Conservation (phyloP, 1,140 invertebrate genomes). For the Wiebesia pumilae region DNA sequence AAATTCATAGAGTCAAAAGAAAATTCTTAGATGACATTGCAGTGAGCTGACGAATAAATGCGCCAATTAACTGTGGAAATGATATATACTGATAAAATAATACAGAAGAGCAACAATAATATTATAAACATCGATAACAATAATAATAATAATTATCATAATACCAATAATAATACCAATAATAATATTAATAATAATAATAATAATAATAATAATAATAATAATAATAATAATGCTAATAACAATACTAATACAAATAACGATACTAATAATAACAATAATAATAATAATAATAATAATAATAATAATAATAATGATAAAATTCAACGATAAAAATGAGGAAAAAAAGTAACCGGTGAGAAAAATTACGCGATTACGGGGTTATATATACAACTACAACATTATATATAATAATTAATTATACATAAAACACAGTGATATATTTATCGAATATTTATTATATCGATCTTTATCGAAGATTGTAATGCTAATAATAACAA, state of each 20-base stretch:
- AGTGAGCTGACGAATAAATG: not conserved
- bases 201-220: not conserved
- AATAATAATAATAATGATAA: slow-evolving; percentile 19
- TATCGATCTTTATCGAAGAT: slow-evolving; percentile 66
- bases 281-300: not conserved
- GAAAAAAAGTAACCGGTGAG: slow-evolving; percentile 12
- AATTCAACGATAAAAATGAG: slow-evolving; percentile 22
- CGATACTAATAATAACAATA: not conserved
- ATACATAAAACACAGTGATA: slow-evolving; percentile 69
- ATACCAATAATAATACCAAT: not conserved
- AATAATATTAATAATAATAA: not conserved
- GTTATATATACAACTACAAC: slow-evolving; percentile 59
- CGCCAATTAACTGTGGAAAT: slow-evolving; percentile 1
- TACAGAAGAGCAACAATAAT: slow-evolving; percentile 25
- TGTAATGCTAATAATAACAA: slow-evolving; percentile 43
- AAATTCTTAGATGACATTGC: not conserved
- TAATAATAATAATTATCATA: slow-evolving; percentile 23
- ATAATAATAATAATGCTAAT: not conserved
- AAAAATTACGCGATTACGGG: slow-evolving; percentile 53
- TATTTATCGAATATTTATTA: slow-evolving; percentile 75
- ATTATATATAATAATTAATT: slow-evolving; percentile 62
- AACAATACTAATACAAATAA: not conserved
- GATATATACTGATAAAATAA: slow-evolving; percentile 11
- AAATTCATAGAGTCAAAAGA: slow-evolving; percentile 29
- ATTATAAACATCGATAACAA: slow-evolving; percentile 34